These are phyloP conservation scores for Chanos chanos DNA, from an alignment of 2,797 vertebrate species.

Conservation along the genomic window DNA sequence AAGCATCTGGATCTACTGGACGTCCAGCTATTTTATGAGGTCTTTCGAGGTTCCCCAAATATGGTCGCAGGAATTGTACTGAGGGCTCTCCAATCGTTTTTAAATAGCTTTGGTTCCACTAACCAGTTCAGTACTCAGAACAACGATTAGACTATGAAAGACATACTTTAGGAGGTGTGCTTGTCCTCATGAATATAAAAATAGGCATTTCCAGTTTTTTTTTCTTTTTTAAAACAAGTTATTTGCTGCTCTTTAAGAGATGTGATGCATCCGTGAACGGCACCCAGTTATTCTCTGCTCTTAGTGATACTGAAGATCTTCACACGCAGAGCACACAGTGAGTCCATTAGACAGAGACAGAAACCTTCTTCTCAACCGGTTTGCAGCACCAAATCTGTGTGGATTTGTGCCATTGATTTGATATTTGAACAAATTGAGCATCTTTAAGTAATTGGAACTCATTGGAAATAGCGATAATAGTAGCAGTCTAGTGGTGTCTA, in stretches of 20 bases:
- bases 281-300: constrained; percentile 20
- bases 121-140: constrained; percentile 11
- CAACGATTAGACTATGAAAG: constrained; percentile 33
- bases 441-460: constrained; percentile 23
- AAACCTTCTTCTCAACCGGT: constrained; percentile 22
- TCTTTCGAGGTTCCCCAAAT: not conserved
- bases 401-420: constrained; percentile 16
- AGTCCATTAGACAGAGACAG: not conserved
- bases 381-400: constrained; percentile 1
- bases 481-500: constrained; percentile 43
- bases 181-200: constrained; percentile 75
- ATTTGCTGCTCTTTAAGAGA: constrained; percentile 48
- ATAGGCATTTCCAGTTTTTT: constrained; percentile 67
- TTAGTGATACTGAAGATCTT: constrained; percentile 17
- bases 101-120: constrained; percentile 43
- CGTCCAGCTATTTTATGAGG: not conserved
- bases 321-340: constrained; percentile 26
- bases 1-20: not conserved
- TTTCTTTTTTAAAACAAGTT: no score
- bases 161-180: constrained; percentile 65
- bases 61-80: not conserved
- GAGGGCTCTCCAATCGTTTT: constrained; percentile 2
- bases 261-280: constrained; percentile 41
- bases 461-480: constrained; percentile 36
- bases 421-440: constrained; percentile 11